These are phyloP conservation scores for Oceanites oceanicus DNA, from an alignment of 2,113 vertebrate genomes.

Conservation along the genomic window DNA sequence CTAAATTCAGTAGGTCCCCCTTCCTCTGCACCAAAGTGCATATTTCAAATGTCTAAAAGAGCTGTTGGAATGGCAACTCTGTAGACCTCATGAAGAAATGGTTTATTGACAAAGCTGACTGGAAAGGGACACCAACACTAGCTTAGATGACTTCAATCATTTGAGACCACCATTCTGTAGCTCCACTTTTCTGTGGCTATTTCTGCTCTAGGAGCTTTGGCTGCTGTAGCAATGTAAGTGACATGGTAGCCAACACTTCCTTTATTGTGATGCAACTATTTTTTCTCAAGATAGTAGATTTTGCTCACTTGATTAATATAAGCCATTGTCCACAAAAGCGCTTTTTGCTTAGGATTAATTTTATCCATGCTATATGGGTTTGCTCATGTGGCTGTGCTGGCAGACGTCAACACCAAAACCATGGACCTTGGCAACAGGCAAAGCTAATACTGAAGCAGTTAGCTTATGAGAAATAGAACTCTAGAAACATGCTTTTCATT, in stretches of 20 bases:
- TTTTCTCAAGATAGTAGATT: neutral
- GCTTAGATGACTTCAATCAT: neutral
- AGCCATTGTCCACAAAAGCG: neutral
- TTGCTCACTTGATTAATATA: neutral
- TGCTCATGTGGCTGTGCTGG: neutral
- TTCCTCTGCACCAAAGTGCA: neutral
- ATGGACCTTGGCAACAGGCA: accelerated
- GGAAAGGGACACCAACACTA: neutral
- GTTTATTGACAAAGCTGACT: neutral
- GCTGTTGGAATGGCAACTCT: neutral
- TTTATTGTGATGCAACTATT: neutral
- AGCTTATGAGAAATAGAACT: neutral
- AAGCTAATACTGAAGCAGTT: neutral
- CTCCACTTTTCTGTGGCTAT: neutral
- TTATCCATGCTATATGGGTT: neutral
- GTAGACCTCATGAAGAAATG: neutral
- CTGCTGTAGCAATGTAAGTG: neutral
- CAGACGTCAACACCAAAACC: neutral
- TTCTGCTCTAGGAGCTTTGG: neutral
- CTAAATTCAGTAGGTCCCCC: neutral
- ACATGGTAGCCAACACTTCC: neutral
- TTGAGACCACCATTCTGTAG: neutral
- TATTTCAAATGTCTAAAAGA: neutral
- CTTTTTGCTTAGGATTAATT: neutral
- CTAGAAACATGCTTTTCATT: neutral